A percentile compares a stretch with the other conserved stretches of the same genome.
These are phyloP conservation scores for Rhynchonycteris naso DNA, from an alignment of 2,797 vertebrate species.

Conservation along the genomic window DNA sequence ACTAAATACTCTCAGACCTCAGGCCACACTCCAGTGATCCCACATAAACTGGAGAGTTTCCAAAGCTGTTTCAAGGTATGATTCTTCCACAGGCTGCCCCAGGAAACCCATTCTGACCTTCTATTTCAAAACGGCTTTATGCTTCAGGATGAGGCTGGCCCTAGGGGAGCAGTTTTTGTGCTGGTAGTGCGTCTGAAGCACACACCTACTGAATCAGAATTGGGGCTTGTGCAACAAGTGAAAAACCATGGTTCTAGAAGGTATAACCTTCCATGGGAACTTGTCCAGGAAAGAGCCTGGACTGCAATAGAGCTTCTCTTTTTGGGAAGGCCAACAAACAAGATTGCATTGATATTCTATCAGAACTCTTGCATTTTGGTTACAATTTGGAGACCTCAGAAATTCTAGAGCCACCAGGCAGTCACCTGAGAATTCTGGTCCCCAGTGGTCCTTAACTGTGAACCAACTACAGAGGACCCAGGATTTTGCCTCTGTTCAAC, in stretches of 20 bases:
- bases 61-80: slow-evolving; percentile 2
- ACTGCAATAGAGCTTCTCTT: background rate
- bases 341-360: background rate
- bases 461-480: background rate
- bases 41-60: background rate
- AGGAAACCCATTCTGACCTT: background rate
- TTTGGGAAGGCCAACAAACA: background rate
- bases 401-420: background rate
- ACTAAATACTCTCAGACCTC: slow-evolving; percentile 43
- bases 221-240: background rate
- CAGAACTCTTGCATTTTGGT: background rate
- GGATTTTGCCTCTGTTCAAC: background rate
- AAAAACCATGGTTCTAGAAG: background rate
- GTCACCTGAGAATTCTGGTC: background rate
- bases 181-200: background rate
- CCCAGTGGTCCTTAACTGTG: background rate
- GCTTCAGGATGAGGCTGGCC: background rate
- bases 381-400: slow-evolving; percentile 6
- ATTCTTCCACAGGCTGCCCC: background rate
- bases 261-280: background rate
- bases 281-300: background rate
- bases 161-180: background rate
- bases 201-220: background rate
- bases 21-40: slow-evolving; percentile 23
- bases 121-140: slow-evolving; percentile 10